A percentile compares a stretch with the other conserved stretches of the same genome.
These are phyloP conservation scores for Sternotherus odoratus DNA, from an alignment of 2,797 vertebrate genomes.

Conservation along the genomic window DNA sequence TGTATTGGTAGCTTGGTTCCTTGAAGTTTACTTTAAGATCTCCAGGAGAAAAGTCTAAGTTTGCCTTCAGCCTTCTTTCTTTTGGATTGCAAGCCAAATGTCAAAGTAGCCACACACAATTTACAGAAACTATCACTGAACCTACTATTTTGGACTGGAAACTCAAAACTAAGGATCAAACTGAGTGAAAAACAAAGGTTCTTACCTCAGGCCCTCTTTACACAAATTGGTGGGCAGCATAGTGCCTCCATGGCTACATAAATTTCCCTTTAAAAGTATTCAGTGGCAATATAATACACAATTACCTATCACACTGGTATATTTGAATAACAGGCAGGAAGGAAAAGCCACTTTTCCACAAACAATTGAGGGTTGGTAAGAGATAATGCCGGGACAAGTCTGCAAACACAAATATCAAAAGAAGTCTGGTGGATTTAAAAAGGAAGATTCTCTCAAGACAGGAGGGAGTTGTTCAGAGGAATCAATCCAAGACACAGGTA, in stretches of 20 bases:
- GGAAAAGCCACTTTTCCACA: neutral
- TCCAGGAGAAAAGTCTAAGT: neutral
- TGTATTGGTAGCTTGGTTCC: neutral
- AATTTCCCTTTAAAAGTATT: neutral
- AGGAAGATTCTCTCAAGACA: neutral
- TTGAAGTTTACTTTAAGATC: conserved; percentile 47
- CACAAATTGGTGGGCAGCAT: neutral
- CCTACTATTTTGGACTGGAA: neutral
- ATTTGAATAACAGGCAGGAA: neutral
- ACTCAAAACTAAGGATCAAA: neutral
- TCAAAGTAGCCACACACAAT: neutral
- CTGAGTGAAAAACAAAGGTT: neutral
- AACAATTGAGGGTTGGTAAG: neutral
- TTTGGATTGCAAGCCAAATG: neutral
- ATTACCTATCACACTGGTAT: neutral
- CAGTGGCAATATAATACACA: neutral
- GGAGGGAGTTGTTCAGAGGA: neutral
- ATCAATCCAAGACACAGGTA: neutral
- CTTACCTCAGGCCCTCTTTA: neutral
- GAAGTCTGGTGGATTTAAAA: neutral
- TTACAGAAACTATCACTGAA: neutral
- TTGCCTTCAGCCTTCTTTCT: neutral
- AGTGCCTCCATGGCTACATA: neutral
- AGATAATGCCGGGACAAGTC: neutral
- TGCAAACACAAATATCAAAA: neutral